phyloP scores from a whole-genome alignment of 2,113 vertebrate species.

The Alligator mississippiensis region DNA sequence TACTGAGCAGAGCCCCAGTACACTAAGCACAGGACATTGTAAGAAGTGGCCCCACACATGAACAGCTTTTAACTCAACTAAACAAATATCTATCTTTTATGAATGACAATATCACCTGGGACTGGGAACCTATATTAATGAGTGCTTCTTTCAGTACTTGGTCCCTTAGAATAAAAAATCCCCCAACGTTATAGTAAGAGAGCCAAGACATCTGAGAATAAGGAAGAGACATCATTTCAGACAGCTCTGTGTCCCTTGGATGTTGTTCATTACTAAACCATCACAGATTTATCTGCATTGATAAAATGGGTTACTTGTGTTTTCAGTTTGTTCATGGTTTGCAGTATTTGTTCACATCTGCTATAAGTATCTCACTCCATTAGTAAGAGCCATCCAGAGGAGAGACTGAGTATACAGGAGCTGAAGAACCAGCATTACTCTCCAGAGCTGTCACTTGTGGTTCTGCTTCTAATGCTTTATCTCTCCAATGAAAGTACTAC shows the following conservation, averaged over 20 bases:
- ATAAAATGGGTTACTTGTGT: neutral
- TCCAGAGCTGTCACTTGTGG: neutral
- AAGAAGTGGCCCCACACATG: too few relatives aligned
- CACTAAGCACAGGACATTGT: neutral
- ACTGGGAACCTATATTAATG: neutral
- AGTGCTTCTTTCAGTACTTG: neutral
- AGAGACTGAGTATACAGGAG: neutral
- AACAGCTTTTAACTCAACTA: neutral
- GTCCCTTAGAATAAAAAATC: neutral
- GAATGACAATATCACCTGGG: neutral
- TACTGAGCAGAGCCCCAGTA: neutral
- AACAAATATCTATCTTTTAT: neutral
- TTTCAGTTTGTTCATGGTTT: neutral
- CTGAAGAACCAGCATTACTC: neutral
- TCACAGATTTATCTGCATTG: neutral
- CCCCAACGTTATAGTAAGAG: neutral
- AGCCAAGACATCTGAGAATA: neutral
- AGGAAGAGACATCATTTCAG: neutral
- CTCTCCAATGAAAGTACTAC: neutral
- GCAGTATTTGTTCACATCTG: neutral
- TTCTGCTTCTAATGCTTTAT: too few relatives aligned
- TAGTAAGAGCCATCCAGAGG: neutral
- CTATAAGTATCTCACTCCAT: neutral
- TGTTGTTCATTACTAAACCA: accelerated
- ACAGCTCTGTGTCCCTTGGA: accelerated